phyloP scores from a whole-genome alignment of 2,113 vertebrate genomes.

The Azemiops feae region DNA sequence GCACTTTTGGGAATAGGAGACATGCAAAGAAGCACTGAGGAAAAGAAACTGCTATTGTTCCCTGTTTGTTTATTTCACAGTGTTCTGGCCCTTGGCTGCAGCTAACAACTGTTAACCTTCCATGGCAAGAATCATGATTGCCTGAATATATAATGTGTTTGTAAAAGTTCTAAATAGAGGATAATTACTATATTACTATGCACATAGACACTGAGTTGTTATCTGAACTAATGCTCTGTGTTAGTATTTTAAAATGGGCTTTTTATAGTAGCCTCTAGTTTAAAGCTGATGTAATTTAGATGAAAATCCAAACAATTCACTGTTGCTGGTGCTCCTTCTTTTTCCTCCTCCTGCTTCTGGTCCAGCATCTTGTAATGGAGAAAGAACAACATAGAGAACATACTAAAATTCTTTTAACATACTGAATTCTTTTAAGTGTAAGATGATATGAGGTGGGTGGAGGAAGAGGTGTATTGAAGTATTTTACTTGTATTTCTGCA shows the following conservation, averaged over 20 bases:
- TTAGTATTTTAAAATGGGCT: slow-evolving; percentile 2
- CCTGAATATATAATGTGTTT: background rate
- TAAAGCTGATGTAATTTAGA: slow-evolving; percentile 18
- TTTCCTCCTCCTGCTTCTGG: background rate
- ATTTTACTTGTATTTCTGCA: slow-evolving; percentile 30
- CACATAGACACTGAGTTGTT: slow-evolving; percentile 8
- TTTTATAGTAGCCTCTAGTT: background rate
- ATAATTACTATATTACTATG: slow-evolving; percentile 13
- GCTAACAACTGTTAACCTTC: background rate
- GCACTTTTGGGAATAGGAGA: background rate
- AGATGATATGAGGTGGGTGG: background rate
- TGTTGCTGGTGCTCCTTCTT: background rate
- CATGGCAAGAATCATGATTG: background rate
- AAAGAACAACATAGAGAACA: background rate
- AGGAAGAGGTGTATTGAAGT: background rate
- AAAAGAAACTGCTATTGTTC: background rate
- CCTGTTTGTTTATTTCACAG: background rate
- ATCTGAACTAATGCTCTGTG: background rate
- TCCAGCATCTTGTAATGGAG: slow-evolving; percentile 12
- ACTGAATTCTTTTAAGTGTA: background rate
- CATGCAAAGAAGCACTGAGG: background rate
- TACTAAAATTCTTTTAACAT: too few relatives aligned
- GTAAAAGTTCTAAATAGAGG: background rate
- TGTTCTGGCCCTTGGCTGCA: background rate
- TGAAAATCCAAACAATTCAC: slow-evolving; percentile 5